These are phyloP conservation scores for Drosophila eugracilis DNA, from an alignment of 1,140 invertebrate species.

Conservation along the genomic window DNA sequence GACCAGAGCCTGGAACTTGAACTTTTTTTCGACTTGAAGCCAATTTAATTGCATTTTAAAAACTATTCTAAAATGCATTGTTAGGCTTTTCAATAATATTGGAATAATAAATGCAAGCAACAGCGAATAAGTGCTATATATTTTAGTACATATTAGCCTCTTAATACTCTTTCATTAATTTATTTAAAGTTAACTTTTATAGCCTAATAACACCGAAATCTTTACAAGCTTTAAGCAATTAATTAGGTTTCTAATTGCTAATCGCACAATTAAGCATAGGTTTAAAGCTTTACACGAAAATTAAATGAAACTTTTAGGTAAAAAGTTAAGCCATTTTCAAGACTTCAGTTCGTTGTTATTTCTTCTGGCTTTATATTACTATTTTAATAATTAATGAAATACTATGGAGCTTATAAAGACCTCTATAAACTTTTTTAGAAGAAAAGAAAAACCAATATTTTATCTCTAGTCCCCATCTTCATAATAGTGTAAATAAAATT, in stretches of 20 bases:
- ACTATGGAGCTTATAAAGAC: too few relatives aligned
- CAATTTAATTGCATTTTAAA: background rate
- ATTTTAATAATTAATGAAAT: too few relatives aligned
- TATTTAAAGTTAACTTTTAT: background rate
- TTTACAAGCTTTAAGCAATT: too few relatives aligned
- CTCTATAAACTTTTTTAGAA: too few relatives aligned
- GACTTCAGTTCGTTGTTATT: background rate
- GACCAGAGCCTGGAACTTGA: background rate
- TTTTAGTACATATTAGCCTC: too few relatives aligned
- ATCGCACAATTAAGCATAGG: too few relatives aligned
- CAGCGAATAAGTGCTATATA: background rate
- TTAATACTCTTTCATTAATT: background rate
- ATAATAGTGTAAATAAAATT: too few relatives aligned
- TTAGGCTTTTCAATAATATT: conserved; percentile 2
- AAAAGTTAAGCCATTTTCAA: background rate
- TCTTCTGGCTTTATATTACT: too few relatives aligned
- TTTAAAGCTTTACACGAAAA: background rate
- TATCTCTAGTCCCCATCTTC: too few relatives aligned
- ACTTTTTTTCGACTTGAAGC: background rate
- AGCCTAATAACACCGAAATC: too few relatives aligned
- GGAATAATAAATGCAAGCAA: conserved; percentile 1
- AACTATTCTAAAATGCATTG: conserved; percentile 5
- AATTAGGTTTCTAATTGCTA: too few relatives aligned
- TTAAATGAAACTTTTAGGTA: background rate
- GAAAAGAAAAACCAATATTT: too few relatives aligned